Percentiles rank a stretch among this genome's conserved stretches.
Conservation (phyloP, 2,113 vertebrate genomes). For the Cyprinodon tularosa region DNA sequence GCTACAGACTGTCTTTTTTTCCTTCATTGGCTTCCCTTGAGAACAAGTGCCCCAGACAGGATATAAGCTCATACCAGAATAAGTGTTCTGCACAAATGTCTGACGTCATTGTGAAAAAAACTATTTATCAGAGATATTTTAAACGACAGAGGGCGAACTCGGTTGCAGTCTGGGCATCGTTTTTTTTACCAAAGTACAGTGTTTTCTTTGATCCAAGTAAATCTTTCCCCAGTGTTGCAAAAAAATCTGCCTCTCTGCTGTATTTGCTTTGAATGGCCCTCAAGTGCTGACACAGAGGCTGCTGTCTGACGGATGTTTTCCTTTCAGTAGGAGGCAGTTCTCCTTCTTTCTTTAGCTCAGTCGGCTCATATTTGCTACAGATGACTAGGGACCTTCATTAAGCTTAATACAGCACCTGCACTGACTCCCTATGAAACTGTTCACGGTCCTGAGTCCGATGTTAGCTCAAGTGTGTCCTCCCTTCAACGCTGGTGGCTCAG, state of each 20-base stretch:
- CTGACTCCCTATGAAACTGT: constrained; percentile 61
- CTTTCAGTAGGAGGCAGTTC: constrained; percentile 52
- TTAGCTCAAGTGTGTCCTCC: constrained; percentile 49
- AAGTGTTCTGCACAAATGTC: constrained; percentile 46
- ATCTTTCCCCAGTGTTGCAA: constrained; percentile 28
- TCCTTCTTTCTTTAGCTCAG: constrained; percentile 33
- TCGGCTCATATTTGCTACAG: constrained; percentile 50
- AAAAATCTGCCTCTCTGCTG: constrained; percentile 51
- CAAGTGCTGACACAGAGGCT: constrained; percentile 53
- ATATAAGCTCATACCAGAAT: constrained; percentile 77
- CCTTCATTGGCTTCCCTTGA: constrained; percentile 40
- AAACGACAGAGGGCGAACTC: constrained; percentile 36
- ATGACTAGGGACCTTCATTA: constrained; percentile 68
- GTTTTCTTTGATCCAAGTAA: constrained; percentile 44
- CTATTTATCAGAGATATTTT: constrained; percentile 56
- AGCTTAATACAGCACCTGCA: constrained; percentile 64
- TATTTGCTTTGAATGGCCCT: constrained; percentile 64
- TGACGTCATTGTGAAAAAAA: constrained; percentile 48
- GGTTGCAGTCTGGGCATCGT: constrained; percentile 25
- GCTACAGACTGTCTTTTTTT: constrained; percentile 53
- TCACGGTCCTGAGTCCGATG: constrained; percentile 51
- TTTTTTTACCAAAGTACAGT: constrained; percentile 30
- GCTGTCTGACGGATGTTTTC: constrained; percentile 62
- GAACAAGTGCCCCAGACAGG: constrained; percentile 71
- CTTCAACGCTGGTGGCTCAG: constrained; percentile 58